Evolutionary conservation across 2,797 vertebrate genomes (phyloP), one percentile per base, ranked within the genome.

Genomic region (Hybognathus amarus): DNA sequence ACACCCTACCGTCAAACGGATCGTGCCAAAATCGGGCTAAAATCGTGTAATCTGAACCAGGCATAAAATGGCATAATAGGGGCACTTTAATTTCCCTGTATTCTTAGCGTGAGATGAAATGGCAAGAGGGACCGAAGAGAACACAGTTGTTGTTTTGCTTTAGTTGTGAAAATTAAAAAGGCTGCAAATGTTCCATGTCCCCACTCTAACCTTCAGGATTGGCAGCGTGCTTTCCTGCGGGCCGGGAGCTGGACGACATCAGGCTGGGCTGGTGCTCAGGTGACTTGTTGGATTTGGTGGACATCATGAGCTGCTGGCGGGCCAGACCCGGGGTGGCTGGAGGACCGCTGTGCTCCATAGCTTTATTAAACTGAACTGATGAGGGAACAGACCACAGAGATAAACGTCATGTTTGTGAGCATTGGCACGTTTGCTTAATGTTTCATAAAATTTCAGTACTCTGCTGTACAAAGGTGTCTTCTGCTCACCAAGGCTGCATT

Each of bases 281-380:
- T 0, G 98, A 99, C 90, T 98, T 97, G 73, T 96, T 97, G 74
- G 98, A 97, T 83, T 98, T 96, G 81, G 97, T 95, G 22, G 97
- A 97, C 96, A 99, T 97, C 84, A 98, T 96, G 77, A 99, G 97
- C 94, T 99, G 98, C 93, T 99, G 98, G 86, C 97, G 94, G 2
- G 96, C 95, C 22, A 96, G 89, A 83, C 95, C 95, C 0, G 97
- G 95, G 17, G 96, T 96, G 24, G 96, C 89, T 0, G 97, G 93
- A 87, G 94, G 95, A 8, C 94, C 92, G 5, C 80, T 64, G 71
- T 97, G 97, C 79, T 99, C 98, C 20, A 94, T 87, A 73, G 95
- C 95, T 91, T 99, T 99, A 87, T 98, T 98, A 87, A 97, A 97
- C 92, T 99, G 97, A 87, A 97, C 95, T 79, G 96, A 97, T 99